A percentile compares a stretch with the other conserved stretches of the same genome.
phyloP scores from a whole-genome alignment of 2,797 vertebrate species.

The Eremophila alpestris region DNA sequence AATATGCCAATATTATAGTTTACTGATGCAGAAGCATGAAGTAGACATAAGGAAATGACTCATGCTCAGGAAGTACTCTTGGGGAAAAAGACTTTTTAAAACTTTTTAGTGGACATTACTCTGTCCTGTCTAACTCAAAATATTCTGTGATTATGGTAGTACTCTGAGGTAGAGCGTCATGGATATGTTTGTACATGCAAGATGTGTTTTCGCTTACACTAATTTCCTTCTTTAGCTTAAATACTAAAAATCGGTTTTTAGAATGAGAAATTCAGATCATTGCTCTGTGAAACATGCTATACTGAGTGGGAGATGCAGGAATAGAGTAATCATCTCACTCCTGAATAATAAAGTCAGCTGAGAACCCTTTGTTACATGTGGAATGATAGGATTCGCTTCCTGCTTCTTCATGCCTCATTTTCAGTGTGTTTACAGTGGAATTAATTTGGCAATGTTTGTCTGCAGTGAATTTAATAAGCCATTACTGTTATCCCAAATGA shows the following conservation, averaged over 20 bases:
- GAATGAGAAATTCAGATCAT: not conserved
- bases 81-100: not conserved
- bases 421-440: not conserved
- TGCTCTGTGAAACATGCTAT: not conserved
- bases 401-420: not conserved
- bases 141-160: not conserved
- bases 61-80: not conserved
- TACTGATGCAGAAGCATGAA: not conserved
- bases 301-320: not conserved
- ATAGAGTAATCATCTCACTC: not conserved
- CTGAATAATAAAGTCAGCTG: not conserved
- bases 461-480: not conserved
- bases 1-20: not conserved
- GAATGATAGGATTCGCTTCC: not conserved
- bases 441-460: not conserved
- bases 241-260: not conserved
- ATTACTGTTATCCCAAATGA: not conserved
- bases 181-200: not conserved
- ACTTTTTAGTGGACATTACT: not conserved
- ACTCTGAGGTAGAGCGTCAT: not conserved
- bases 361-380: not conserved
- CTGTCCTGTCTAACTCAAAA: not conserved
- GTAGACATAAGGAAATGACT: not conserved
- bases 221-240: not conserved
- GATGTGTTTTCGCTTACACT: not conserved